Base-by-base conservation (phyloP, 2,888 invertebrate genomes). In the Spisula subtruncata region DNA sequence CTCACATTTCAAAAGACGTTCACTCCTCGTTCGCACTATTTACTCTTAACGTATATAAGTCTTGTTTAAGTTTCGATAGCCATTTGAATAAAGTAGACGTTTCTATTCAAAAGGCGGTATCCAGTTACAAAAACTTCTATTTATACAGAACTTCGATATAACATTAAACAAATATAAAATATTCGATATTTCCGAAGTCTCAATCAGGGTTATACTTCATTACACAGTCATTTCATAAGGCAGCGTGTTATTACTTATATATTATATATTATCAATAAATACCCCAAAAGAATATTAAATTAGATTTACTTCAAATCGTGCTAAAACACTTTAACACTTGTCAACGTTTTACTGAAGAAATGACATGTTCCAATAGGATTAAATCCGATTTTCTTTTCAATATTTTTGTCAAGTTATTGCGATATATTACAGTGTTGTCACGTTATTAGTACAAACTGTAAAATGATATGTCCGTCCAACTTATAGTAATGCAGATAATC, bases 61-160 rank as follows among this genome's bases (percentile, higher is more conserved):
- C 25, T 66, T 66, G 25, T 66, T 66, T 25, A 66, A 66, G 25
- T 66, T 66, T 66, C 60, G 60, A 10, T 66, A 4, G 60, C 60
- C 60, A 25, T 66, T 66, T 66, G 60, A 66, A 66, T 25, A 10
- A 66, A 66, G 60, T 66, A 66, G 60, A 2, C 60, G 60, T 66
- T 66, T 51, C 25, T 10, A 25, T 66, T 66, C 60, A 66, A 25
- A 66, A 25, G 60, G 25, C 60, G 60, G 60, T 66, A 66, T 66
- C 25, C 10, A n/a, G 25, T 25, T 10, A 66, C 60, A 66, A 66
- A 66, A 66, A 66, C 25, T n/a, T 66, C 60, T 66, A 66, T 66
- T 66, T 66, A 66, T 56, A n/a, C n/a, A 56, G 20, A 18, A n/a
- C 56, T 56, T 66, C 25, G 25, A 66, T 10, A 66, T 25, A 66